Evolutionary conservation across 2,888 invertebrate genomes (phyloP).

Genomic region (Sarcophaga carnaria): DNA sequence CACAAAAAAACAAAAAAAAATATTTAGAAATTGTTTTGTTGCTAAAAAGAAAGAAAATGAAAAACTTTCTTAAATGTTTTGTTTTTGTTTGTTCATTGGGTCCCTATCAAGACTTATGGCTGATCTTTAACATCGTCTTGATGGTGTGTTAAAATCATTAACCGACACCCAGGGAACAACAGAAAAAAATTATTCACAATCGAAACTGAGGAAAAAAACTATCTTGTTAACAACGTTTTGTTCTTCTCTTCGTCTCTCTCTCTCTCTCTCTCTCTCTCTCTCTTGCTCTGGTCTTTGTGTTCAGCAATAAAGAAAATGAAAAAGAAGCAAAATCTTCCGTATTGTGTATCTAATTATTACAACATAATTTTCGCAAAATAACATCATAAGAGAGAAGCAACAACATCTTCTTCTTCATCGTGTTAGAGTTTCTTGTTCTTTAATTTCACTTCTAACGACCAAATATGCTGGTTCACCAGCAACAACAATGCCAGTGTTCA

Average conservation of each 20-base stretch:
- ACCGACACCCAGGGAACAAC: slow-evolving; percentile 6
- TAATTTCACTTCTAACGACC: slow-evolving; percentile 43
- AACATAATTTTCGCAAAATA: slow-evolving; percentile 50
- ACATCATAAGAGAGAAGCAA: slow-evolving; percentile 12
- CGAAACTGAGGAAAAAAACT: neutral
- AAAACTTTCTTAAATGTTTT: too few species aligned
- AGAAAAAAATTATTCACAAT: neutral
- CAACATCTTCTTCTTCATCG: slow-evolving; percentile 25
- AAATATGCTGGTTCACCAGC: slow-evolving; percentile 42
- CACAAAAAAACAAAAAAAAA: neutral
- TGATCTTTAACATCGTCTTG: slow-evolving; percentile 56
- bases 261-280: neutral
- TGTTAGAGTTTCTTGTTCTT: slow-evolving; percentile 52
- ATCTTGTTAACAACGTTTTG: slow-evolving; percentile 43
- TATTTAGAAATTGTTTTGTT: neutral
- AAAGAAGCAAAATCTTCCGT: slow-evolving; percentile 55
- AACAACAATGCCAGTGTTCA: neutral
- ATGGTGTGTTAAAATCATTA: slow-evolving; percentile 62
- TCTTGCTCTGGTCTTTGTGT: neutral
- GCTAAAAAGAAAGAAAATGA: neutral
- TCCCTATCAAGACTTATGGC: neutral
- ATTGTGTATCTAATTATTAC: slow-evolving; percentile 62
- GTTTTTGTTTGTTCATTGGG: too few species aligned
- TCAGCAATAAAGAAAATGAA: slow-evolving; percentile 1
- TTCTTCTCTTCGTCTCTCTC: neutral